Percentiles rank a stretch among this genome's conserved stretches.
Evolutionary conservation across 2,113 vertebrate genomes (phyloP).

Genomic region (Ceyx cyanopectus): DNA sequence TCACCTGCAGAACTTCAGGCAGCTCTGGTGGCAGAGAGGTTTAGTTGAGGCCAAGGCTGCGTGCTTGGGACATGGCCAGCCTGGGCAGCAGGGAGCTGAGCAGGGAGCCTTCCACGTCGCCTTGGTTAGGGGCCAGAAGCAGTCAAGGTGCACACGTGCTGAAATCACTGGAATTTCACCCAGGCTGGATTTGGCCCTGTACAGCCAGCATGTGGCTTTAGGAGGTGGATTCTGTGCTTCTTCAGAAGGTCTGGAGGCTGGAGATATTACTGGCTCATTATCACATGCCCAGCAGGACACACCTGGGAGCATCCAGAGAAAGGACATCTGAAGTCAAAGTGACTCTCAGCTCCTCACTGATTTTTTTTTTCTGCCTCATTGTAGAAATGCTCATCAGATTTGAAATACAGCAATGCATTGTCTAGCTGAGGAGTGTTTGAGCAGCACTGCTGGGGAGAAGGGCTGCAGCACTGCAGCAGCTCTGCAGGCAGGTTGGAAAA

Average conservation of each 20-base stretch:
- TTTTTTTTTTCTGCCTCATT: not conserved
- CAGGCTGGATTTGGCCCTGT: not conserved
- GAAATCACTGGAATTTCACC: not conserved
- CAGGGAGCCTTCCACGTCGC: not conserved
- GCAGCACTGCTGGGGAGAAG: not conserved
- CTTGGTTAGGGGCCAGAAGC: not conserved
- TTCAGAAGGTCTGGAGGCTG: not conserved
- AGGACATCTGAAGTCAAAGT: not conserved
- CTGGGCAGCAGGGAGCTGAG: not conserved
- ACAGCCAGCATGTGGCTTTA: not conserved
- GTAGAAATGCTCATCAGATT: not conserved
- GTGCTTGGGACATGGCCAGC: not conserved
- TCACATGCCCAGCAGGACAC: not conserved
- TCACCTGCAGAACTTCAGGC: not conserved
- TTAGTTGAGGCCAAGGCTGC: constrained; percentile 11
- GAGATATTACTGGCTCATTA: not conserved
- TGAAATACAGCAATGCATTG: not conserved
- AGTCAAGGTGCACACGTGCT: not conserved
- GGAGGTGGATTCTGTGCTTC: not conserved
- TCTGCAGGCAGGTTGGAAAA: constrained; percentile 5
- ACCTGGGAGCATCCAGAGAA: not conserved
- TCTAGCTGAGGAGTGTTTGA: not conserved
- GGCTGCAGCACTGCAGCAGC: not conserved
- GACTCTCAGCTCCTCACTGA: not conserved
- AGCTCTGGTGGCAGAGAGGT: not conserved